Evolutionary conservation across 2,113 vertebrate genomes (phyloP).

Genomic region (Aphyosemion australe): DNA sequence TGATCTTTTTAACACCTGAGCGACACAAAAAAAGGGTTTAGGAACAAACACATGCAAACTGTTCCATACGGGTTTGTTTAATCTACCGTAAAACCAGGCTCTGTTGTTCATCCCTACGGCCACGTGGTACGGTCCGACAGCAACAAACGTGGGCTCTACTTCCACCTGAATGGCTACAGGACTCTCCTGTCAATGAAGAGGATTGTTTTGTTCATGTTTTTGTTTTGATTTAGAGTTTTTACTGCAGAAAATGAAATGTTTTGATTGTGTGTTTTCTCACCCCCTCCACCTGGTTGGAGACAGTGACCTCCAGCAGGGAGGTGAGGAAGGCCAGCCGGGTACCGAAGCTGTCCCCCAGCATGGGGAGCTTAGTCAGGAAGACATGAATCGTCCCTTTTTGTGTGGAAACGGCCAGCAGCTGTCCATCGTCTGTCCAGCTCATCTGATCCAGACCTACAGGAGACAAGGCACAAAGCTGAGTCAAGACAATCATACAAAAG

Average conservation of each 20-base stretch:
- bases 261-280: constrained; percentile 72
- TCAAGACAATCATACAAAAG: not conserved
- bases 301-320: constrained; percentile 93
- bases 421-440: constrained; percentile 96
- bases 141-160: constrained; percentile 93
- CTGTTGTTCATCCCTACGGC: constrained; percentile 98
- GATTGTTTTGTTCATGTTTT: no score
- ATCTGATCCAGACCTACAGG: constrained; percentile 89
- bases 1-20: constrained; percentile 87
- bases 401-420: constrained; percentile 91
- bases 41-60: not conserved
- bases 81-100: constrained; percentile 95
- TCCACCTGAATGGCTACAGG: constrained; percentile 89
- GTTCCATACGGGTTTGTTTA: constrained; percentile 44
- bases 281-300: constrained; percentile 89
- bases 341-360: constrained; percentile 88
- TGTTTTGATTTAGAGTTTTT: no score
- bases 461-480: not conserved
- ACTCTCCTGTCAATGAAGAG: constrained; percentile 77
- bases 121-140: constrained; percentile 91
- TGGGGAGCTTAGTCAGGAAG: constrained; percentile 93
- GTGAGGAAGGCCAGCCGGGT: constrained; percentile 93
- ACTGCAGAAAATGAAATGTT: not conserved
- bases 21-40: constrained; percentile 22
- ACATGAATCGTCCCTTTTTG: constrained; percentile 89